Percentiles rank a stretch among this genome's conserved stretches.
phyloP scores from a whole-genome alignment of 2,888 invertebrate species.

The Oegoconia quadripuncta region DNA sequence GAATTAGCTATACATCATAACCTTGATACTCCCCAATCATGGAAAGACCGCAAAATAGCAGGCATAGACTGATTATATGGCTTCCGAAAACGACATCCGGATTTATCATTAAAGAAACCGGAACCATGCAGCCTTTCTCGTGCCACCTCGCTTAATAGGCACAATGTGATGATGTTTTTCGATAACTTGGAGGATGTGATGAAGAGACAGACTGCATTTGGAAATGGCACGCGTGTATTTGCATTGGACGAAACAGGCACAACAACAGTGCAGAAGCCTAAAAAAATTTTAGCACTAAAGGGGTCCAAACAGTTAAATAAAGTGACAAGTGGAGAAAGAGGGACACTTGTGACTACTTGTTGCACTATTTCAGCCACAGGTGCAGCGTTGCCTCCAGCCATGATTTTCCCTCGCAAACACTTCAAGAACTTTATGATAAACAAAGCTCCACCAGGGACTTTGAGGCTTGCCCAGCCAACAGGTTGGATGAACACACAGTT shows the following conservation, averaged over 20 bases:
- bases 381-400: constrained; percentile 17
- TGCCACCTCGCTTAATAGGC: constrained; percentile 18
- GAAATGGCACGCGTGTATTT: constrained; percentile 8
- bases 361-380: constrained; percentile 18
- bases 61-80: too few relatives aligned
- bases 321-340: constrained; percentile 14
- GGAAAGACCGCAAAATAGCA: too few relatives aligned
- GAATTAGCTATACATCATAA: too few relatives aligned
- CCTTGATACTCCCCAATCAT: too few relatives aligned
- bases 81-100: too few relatives aligned
- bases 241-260: constrained; percentile 20
- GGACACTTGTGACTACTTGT: constrained; percentile 18
- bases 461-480: constrained; percentile 20
- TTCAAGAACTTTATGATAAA: constrained; percentile 10
- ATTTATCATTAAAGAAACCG: too few relatives aligned
- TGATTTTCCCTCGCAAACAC: constrained; percentile 20
- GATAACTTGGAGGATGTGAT: constrained; percentile 17
- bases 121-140: constrained; percentile 20
- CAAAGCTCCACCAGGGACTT: constrained; percentile 9
- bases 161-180: constrained; percentile 10
- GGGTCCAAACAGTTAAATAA: constrained; percentile 5
- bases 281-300: constrained; percentile 6
- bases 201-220: constrained; percentile 15
- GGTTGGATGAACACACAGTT: constrained; percentile 44
- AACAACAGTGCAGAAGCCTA: constrained; percentile 9